These are phyloP conservation scores for Thermophis baileyi DNA, from an alignment of 2,113 vertebrate genomes.

Conservation along the genomic window DNA sequence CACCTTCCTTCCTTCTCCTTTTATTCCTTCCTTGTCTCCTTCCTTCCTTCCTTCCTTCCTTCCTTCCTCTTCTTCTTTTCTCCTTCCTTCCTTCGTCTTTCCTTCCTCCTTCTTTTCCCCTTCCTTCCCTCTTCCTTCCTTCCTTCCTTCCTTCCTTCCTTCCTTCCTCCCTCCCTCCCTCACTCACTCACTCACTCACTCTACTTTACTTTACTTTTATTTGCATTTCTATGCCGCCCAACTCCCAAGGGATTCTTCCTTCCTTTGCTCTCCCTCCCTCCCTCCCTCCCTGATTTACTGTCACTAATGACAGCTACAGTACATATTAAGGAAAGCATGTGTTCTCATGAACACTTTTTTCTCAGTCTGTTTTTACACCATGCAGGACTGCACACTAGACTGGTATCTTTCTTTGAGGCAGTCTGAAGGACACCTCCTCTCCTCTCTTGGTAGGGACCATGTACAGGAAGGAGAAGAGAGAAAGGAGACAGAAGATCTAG, in stretches of 20 bases:
- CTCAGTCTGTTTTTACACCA: not conserved
- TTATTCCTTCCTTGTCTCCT: not conserved
- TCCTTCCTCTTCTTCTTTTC: no score
- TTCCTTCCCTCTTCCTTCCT: not conserved
- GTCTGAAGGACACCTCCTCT: not conserved
- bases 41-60: no score
- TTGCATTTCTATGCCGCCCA: no score
- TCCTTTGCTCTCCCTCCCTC: no score
- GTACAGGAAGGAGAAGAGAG: constrained; percentile 2
- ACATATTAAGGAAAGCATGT: not conserved
- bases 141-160: no score
- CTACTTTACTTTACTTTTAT: no score
- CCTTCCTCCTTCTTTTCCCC: not conserved
- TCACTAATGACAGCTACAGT: not conserved
- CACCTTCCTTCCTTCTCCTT: no score
- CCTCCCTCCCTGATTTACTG: not conserved
- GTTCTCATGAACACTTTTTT: not conserved
- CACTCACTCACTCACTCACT: no score
- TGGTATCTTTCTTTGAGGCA: not conserved
- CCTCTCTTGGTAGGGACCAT: rapidly evolving
- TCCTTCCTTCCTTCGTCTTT: no score
- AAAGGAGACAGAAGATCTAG: constrained; percentile 41
- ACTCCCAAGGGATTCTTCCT: no score
- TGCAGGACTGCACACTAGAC: not conserved
- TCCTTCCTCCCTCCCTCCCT: no score